Evolutionary conservation across 2,113 vertebrate genomes (phyloP).

Genomic region (Manacus vitellinus): DNA sequence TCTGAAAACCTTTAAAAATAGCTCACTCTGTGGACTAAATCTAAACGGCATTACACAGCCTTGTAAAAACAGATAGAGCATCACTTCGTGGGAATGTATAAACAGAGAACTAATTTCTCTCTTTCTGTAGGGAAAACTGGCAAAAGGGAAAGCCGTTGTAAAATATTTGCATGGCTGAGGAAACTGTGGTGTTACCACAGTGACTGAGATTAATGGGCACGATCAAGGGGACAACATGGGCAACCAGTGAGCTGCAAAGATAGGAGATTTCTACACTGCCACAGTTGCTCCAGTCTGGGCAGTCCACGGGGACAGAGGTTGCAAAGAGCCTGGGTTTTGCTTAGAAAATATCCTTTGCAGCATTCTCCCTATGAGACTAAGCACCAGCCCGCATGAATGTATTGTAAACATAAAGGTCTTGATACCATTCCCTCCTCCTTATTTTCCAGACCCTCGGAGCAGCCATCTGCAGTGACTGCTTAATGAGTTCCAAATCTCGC

Average conservation of each 20-base stretch:
- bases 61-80: slow-evolving; percentile 2
- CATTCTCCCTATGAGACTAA: background rate
- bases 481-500: background rate
- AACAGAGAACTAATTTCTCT: slow-evolving; percentile 18
- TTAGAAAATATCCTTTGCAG: background rate
- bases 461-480: background rate
- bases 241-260: background rate
- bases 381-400: background rate
- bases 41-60: background rate
- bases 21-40: background rate
- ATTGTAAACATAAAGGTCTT: background rate
- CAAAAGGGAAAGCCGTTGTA: background rate
- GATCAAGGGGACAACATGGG: background rate
- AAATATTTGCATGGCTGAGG: background rate
- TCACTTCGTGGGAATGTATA: background rate
- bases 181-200: background rate
- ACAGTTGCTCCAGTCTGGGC: background rate
- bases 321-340: background rate
- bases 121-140: background rate
- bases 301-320: background rate
- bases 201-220: background rate
- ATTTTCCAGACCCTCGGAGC: background rate
- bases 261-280: background rate
- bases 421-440: background rate
- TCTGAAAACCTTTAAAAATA: slow-evolving; percentile 24